Conservation (phyloP, 92 coral and sea anemone species). For the Parazoanthus swiftii region DNA sequence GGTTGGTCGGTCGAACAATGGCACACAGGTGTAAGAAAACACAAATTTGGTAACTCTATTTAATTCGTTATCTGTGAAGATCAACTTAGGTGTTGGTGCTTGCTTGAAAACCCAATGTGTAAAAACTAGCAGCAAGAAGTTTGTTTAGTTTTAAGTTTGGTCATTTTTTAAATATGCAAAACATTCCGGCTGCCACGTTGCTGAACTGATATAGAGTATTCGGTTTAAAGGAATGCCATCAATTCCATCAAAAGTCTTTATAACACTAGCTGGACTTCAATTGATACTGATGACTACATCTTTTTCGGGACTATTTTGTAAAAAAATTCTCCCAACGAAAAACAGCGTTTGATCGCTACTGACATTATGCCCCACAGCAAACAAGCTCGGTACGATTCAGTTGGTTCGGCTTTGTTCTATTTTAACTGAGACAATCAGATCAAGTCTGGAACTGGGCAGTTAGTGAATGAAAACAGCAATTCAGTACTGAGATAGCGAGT, state of each 20-base stretch:
- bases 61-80: not conserved
- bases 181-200: not conserved
- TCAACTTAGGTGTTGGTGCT: constrained; percentile 11
- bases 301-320: not conserved
- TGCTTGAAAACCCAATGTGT: not conserved
- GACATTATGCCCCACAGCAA: not conserved
- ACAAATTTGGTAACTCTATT: not conserved
- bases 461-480: too few species aligned
- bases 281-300: not conserved
- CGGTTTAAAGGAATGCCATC: not conserved
- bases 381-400: not conserved
- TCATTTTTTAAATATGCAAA: not conserved
- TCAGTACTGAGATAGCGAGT: not conserved
- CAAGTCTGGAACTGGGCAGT: not conserved
- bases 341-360: not conserved
- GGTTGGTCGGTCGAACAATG: constrained; percentile 14
- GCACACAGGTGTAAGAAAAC: not conserved
- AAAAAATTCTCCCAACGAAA: not conserved
- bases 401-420: not conserved
- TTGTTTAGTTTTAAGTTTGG: not conserved
- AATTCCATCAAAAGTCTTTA: not conserved
- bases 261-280: not conserved
- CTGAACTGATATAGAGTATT: not conserved
- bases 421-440: not conserved
- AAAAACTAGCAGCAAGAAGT: not conserved